Conservation (phyloP, 2,888 invertebrate species). For the Cryptops parisi region DNA sequence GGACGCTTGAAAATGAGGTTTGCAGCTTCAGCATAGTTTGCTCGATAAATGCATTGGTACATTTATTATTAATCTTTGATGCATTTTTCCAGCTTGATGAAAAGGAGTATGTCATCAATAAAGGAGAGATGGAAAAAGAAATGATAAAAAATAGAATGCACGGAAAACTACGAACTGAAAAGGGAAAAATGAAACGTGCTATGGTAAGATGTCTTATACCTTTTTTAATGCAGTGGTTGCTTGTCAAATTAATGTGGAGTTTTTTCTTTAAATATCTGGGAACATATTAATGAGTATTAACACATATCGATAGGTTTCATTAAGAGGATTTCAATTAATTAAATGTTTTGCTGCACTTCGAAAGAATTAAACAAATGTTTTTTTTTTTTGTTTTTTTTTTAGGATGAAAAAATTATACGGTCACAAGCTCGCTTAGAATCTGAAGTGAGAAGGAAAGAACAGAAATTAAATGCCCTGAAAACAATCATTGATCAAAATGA, state of each 20-base stretch:
- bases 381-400: neutral
- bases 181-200: constrained; percentile 9
- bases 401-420: neutral
- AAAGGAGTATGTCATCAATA: constrained; percentile 37
- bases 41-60: too few species aligned
- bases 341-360: too few species aligned
- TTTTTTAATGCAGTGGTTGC: too few species aligned
- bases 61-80: too few species aligned
- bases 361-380: neutral
- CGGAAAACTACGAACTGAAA: constrained; percentile 48
- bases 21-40: too few species aligned
- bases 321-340: too few species aligned
- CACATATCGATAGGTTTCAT: too few species aligned
- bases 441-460: constrained; percentile 45
- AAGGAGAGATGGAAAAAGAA: constrained; percentile 39
- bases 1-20: too few species aligned
- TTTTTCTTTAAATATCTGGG: too few species aligned
- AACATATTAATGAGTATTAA: too few species aligned
- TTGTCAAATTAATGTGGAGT: too few species aligned
- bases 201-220: too few species aligned
- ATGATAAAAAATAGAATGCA: constrained; percentile 36
- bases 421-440: constrained; percentile 20
- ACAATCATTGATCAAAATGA: constrained; percentile 42
- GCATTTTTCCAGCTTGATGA: constrained; percentile 33
- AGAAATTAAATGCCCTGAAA: constrained; percentile 44